Conservation (phyloP, 2,797 vertebrate species). For the Oreonectes daqikongensis region DNA sequence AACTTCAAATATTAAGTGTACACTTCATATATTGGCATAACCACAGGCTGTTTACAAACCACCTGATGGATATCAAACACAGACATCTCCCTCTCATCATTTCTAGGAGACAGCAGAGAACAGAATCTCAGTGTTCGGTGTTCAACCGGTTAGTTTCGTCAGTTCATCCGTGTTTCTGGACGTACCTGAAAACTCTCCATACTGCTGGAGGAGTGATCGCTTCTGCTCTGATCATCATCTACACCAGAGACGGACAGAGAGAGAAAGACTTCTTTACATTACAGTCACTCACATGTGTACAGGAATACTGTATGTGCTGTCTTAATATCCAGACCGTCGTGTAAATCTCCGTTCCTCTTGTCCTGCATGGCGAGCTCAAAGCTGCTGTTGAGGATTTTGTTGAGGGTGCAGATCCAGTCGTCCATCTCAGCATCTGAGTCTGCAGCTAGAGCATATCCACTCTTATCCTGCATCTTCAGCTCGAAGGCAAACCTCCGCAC, state of each 20-base stretch:
- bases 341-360: slow-evolving; percentile 92
- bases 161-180: too few relatives aligned
- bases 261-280: slow-evolving; percentile 9
- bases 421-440: slow-evolving; percentile 96
- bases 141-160: too few relatives aligned
- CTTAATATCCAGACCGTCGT: slow-evolving; percentile 84
- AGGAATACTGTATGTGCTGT: background rate
- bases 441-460: slow-evolving; percentile 92
- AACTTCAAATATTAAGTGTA: too few relatives aligned
- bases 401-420: slow-evolving; percentile 92
- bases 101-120: too few relatives aligned
- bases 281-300: slow-evolving; percentile 9
- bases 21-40: too few relatives aligned
- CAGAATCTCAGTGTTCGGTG: too few relatives aligned
- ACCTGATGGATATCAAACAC: too few relatives aligned
- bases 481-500: slow-evolving; percentile 94
- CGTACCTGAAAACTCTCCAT: slow-evolving; percentile 93
- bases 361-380: slow-evolving; percentile 98
- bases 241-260: slow-evolving; percentile 48
- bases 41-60: too few relatives aligned
- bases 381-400: slow-evolving; percentile 95
- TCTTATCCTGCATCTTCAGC: slow-evolving; percentile 99
- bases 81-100: too few relatives aligned
- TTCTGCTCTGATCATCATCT: slow-evolving; percentile 95
- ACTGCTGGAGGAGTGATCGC: slow-evolving; percentile 88